phyloP scores from a whole-genome alignment of 1,140 invertebrate genomes.

The Spodoptera frugiperda region DNA sequence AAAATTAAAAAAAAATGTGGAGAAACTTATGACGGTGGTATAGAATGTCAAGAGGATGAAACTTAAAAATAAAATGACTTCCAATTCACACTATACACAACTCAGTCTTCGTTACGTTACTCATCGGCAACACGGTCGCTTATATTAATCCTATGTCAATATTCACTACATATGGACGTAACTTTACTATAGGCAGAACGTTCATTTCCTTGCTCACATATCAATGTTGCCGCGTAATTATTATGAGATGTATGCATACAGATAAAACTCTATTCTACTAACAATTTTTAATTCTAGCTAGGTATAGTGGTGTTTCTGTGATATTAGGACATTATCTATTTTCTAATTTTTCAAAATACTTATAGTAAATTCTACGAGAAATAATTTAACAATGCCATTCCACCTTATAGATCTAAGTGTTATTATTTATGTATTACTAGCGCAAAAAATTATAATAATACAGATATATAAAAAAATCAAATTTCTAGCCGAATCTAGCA shows the following conservation, averaged over 20 bases:
- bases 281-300: slow-evolving; percentile 14
- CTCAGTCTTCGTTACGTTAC: slow-evolving; percentile 58
- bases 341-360: slow-evolving; percentile 30
- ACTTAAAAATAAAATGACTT: slow-evolving; percentile 54
- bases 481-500: slow-evolving; percentile 41
- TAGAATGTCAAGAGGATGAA: slow-evolving; percentile 42
- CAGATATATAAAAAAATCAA: slow-evolving; percentile 33
- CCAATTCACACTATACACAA: slow-evolving; percentile 57
- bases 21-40: slow-evolving; percentile 28
- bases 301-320: slow-evolving; percentile 29
- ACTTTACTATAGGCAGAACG: slow-evolving; percentile 41
- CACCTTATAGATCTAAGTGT: slow-evolving; percentile 23
- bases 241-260: slow-evolving; percentile 38
- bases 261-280: slow-evolving; percentile 24
- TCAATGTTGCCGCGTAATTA: slow-evolving; percentile 37
- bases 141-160: slow-evolving; percentile 36
- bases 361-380: slow-evolving; percentile 5
- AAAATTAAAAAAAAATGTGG: not conserved
- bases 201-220: slow-evolving; percentile 14
- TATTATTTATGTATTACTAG: slow-evolving; percentile 32
- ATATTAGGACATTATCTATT: slow-evolving; percentile 20
- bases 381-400: slow-evolving; percentile 21
- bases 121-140: slow-evolving; percentile 47
- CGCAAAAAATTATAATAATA: slow-evolving; percentile 24
- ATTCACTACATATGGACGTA: slow-evolving; percentile 43